A percentile compares a stretch with the other conserved stretches of the same genome.
phyloP scores from a whole-genome alignment of 1,140 invertebrate species.

The Neodiprion pinetum region DNA sequence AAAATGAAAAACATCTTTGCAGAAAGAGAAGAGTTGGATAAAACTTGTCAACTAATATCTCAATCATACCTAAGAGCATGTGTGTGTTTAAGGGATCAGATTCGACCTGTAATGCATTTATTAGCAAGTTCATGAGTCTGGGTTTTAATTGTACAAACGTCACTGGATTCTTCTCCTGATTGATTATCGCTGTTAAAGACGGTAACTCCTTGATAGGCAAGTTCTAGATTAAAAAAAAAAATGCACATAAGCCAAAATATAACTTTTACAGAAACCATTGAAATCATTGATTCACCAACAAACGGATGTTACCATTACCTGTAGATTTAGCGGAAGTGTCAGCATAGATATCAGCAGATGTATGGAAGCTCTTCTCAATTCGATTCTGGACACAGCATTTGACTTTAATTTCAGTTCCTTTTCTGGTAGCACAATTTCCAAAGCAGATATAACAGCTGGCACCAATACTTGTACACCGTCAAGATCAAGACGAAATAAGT shows the following conservation, averaged over 20 bases:
- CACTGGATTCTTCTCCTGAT: slow-evolving; percentile 57
- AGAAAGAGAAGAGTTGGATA: slow-evolving; percentile 15
- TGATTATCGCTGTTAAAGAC: slow-evolving; percentile 58
- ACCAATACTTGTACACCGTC: slow-evolving; percentile 92
- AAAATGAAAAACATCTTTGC: slow-evolving; percentile 20
- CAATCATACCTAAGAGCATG: slow-evolving; percentile 78
- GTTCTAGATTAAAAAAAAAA: slow-evolving; percentile 60
- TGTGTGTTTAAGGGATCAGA: slow-evolving; percentile 88
- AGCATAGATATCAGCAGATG: slow-evolving; percentile 89
- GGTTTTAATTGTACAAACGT: slow-evolving; percentile 84
- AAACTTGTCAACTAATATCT: slow-evolving; percentile 23
- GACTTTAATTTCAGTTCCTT: slow-evolving; percentile 75
- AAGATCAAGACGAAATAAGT: slow-evolving; percentile 88
- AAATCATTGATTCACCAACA: slow-evolving; percentile 14
- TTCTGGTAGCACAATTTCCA: slow-evolving; percentile 87
- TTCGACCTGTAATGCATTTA: slow-evolving; percentile 87
- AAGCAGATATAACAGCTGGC: slow-evolving; percentile 85
- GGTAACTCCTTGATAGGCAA: slow-evolving; percentile 78
- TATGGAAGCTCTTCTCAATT: slow-evolving; percentile 88
- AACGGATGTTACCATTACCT: slow-evolving; percentile 58
- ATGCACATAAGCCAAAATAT: slow-evolving; percentile 17
- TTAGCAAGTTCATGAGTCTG: slow-evolving; percentile 83
- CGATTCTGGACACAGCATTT: slow-evolving; percentile 72
- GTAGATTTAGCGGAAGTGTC: slow-evolving; percentile 90
- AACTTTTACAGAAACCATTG: slow-evolving; percentile 13